Base-by-base conservation (phyloP, 2,888 invertebrate genomes). In the Agrotis puta region DNA sequence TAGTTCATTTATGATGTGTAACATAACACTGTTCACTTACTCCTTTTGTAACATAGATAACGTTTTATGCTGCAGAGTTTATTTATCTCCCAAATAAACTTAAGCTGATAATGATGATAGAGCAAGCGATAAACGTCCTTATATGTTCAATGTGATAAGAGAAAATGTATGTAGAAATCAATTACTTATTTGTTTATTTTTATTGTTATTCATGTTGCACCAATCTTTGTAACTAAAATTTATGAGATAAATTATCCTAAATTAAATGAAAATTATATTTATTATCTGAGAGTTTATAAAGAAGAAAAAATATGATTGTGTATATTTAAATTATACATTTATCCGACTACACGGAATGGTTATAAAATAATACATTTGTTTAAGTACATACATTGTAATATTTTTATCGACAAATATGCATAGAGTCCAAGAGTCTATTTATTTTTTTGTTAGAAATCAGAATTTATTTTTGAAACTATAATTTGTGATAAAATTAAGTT, bases 61-160 rank as follows among this genome's bases (percentile, higher is more conserved):
- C 39, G 33, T 47, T 58, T 14, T 48, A 74, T 24, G 33, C 13
- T 24, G 67, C 67, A 67, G 69, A 62, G n/a, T 53, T 59, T 39
- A 77, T 74, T 58, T 74, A 58, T 65, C 62, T 75, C 62, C 57
- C 45, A 68, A 79, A 65, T 59, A 80, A 68, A 74, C 64, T 50
- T 61, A 65, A 68, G 62, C 62, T 65, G 68, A 75, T 69, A 69
- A 63, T 62, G 51, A 59, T 48, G 63, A 74, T 61, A 51, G 59
- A 64, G 43, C 27, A 54, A 20, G 43, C 48, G 68, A 79, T 68
- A 74, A 67, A 75, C 48, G 54, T 59, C 48, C 24, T 43, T 47
- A 50, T 67, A 53, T 74, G 45, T 67, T 69, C 24, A 64, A 72
- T 83, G 63, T 80, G 66, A 83, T 81, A 74, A 79, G 70, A 63